Percentiles rank a stretch among this genome's conserved stretches.
Evolutionary conservation across 1,140 invertebrate genomes (phyloP).

Genomic region (Neuroterus valhalla): DNA sequence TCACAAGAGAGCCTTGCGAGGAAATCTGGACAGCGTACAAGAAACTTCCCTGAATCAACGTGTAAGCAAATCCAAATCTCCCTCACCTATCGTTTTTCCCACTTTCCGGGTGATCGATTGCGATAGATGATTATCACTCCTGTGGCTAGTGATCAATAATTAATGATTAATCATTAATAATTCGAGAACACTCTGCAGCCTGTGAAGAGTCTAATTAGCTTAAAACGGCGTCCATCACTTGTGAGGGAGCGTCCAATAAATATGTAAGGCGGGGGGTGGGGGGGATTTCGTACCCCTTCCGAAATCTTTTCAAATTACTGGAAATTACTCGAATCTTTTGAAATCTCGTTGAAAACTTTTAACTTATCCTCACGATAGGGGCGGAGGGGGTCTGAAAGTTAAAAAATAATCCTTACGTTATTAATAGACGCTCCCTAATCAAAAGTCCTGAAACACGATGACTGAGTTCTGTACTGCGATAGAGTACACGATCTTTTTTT

Average conservation of each 20-base stretch:
- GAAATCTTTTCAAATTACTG: too few relatives aligned
- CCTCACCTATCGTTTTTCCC: conserved; percentile 68
- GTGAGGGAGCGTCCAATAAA: too few relatives aligned
- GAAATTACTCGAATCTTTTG: too few relatives aligned
- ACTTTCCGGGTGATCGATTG: conserved; percentile 70
- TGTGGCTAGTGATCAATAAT: too few relatives aligned
- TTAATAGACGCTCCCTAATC: too few relatives aligned
- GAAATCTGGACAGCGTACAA: conserved; percentile 80
- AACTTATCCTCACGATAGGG: too few relatives aligned
- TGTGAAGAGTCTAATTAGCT: conserved; percentile 33
- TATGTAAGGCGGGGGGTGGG: too few relatives aligned
- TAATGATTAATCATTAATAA: conserved; percentile 31
- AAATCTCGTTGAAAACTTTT: too few relatives aligned
- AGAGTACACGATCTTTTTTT: neutral
- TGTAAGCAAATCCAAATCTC: conserved; percentile 74
- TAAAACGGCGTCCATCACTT: neutral
- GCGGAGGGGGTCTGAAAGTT: too few relatives aligned
- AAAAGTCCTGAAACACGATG: too few relatives aligned
- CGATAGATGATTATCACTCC: conserved; percentile 57
- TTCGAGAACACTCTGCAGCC: neutral
- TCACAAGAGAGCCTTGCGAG: conserved; percentile 78
- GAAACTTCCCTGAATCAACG: conserved; percentile 82
- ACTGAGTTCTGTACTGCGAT: conserved; percentile 12
- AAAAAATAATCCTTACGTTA: too few relatives aligned
- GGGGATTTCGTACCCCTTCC: too few relatives aligned